Conservation (phyloP, 1,140 invertebrate genomes). For the Caerostris extrusa region DNA sequence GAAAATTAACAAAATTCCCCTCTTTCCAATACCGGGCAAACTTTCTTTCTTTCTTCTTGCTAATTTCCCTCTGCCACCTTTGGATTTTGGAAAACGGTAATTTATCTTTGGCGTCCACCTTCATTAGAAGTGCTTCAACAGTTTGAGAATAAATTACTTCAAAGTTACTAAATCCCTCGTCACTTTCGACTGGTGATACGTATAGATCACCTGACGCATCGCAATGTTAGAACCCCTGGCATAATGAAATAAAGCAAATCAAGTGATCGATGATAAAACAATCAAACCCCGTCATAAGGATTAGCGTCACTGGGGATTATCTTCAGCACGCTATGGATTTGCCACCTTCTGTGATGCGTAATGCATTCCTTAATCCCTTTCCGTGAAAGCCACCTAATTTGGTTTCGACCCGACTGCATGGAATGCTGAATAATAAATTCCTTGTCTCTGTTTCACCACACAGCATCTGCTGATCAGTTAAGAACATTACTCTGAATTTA, state of each 20-base stretch:
- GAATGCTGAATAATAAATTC: slow-evolving; percentile 50
- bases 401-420: slow-evolving; percentile 1
- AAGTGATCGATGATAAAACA: slow-evolving; percentile 71
- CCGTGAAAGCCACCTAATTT: slow-evolving; percentile 58
- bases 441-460: slow-evolving; percentile 6
- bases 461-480: slow-evolving; percentile 33
- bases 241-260: slow-evolving; percentile 67
- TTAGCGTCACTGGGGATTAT: slow-evolving; percentile 46
- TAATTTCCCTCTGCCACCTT: neutral
- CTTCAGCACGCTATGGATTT: slow-evolving; percentile 44
- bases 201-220: slow-evolving; percentile 46
- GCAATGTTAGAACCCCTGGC: slow-evolving; percentile 35
- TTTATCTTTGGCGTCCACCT: slow-evolving; percentile 46
- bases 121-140: slow-evolving; percentile 61
- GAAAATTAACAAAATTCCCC: neutral
- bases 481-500: slow-evolving; percentile 50
- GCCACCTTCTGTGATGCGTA: neutral
- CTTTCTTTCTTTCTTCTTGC: neutral
- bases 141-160: slow-evolving; percentile 65
- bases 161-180: slow-evolving; percentile 61
- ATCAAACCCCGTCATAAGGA: slow-evolving; percentile 47
- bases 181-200: slow-evolving; percentile 38
- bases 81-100: slow-evolving; percentile 6
- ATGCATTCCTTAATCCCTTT: slow-evolving; percentile 55
- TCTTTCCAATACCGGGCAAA: neutral